Base-by-base conservation (phyloP, 2,113 vertebrate species). In the Ageneiosus marmoratus region DNA sequence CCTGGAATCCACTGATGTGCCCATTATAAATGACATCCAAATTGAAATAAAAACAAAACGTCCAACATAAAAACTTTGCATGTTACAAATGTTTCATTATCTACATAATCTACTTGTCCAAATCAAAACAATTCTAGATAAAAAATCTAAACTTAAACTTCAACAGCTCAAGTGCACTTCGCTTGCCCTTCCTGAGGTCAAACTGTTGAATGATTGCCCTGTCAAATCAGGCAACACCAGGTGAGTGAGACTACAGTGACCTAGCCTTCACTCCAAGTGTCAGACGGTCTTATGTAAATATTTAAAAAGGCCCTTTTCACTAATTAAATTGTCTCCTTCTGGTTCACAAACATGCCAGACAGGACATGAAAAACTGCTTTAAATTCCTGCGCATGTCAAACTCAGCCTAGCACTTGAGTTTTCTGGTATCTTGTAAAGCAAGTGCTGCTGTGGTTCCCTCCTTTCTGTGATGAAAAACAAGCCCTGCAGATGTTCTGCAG, bases 211-310 rank as follows among this genome's bases (percentile, higher is more conserved):
- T 77, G 85, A 84, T 80, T 79, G 74, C 65, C 79, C 77, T 56
- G 81, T 89, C 86, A 89, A 90, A 82, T 87, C 83, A 87, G 85
- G 56, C 85, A 78, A 85, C 89, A 88, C 89, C 89, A 90, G 86
- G 86, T 84, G 73, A 85, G 88, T 84, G 87, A 90, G 91, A 79
- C 84, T 87, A 87, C 88, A 86, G 87, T 85, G 90, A 89, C 65
- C 83, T 79, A 83, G 85, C 87, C 84, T 89, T 72, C 84, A 63
- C 83, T 86, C 63, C 88, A 86, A 89, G 89, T 88, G 89, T 93
- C 89, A 89, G 86, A 87, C 84, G 86, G 83, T 88, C 87, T 89
- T 86, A 88, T 90, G 91, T 90, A 87, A 92, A 92, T 93, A 92
- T 92, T 94, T 89, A 91, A 92, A 91, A 89, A 89, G 88, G 73